Percentiles rank a stretch among this genome's conserved stretches.
phyloP scores from a whole-genome alignment of 2,888 invertebrate genomes.

The Argyresthia goedartella region DNA sequence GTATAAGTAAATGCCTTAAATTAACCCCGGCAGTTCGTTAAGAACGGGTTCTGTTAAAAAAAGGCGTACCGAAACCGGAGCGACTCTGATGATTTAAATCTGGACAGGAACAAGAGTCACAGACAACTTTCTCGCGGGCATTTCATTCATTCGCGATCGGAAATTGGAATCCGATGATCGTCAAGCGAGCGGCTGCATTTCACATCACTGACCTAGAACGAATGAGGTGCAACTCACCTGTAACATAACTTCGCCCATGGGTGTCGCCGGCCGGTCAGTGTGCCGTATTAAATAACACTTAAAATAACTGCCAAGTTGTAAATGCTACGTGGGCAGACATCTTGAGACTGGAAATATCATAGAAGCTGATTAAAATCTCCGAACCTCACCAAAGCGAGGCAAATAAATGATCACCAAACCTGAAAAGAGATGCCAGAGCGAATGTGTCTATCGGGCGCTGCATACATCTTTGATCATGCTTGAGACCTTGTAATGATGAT shows the following conservation, averaged over 20 bases:
- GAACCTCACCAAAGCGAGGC: no score
- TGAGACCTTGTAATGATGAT: no score
- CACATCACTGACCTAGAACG: constrained; percentile 17
- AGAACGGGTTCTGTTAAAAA: constrained; percentile 24
- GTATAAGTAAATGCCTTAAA: constrained; percentile 5
- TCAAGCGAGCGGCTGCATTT: constrained; percentile 15
- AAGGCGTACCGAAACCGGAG: constrained; percentile 34
- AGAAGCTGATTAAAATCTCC: neutral
- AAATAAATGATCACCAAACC: no score
- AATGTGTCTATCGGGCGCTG: no score
- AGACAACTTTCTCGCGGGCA: constrained; percentile 48
- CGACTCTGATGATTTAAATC: constrained; percentile 29
- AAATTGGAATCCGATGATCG: constrained; percentile 24
- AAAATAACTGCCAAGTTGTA: constrained; percentile 37
- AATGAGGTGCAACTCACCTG: constrained; percentile 12
- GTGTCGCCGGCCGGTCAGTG: constrained; percentile 35
- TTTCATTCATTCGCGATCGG: constrained; percentile 26
- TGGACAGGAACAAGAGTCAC: constrained; percentile 31
- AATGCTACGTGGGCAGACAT: constrained; percentile 26
- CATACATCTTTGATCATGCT: no score
- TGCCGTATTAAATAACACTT: constrained; percentile 52
- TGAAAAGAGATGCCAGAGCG: no score
- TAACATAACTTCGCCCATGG: constrained; percentile 28
- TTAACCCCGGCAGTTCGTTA: constrained; percentile 4
- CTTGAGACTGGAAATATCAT: neutral